Conservation (phyloP, 2,113 vertebrate genomes). For the Pipra filicauda region DNA sequence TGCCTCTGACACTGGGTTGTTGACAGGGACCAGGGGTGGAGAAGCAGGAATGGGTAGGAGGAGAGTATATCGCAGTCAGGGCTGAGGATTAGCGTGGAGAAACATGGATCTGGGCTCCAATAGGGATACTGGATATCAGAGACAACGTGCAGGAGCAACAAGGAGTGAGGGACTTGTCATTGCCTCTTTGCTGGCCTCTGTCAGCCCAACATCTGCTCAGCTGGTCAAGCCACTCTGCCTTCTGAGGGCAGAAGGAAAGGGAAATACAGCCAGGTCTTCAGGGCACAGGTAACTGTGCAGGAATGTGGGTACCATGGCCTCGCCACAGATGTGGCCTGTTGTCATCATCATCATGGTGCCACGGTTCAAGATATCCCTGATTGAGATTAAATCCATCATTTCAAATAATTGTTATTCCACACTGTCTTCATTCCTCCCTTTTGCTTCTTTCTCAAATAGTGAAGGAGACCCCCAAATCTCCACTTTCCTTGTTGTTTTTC, state of each 20-base stretch:
- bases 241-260: neutral
- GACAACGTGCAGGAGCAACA: neutral
- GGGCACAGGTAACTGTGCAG: neutral
- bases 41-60: neutral
- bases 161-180: neutral
- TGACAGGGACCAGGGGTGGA: neutral
- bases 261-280: neutral
- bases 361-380: neutral
- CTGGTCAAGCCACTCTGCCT: neutral
- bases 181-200: neutral
- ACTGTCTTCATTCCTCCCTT: neutral
- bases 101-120: neutral
- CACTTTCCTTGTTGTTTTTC: neutral
- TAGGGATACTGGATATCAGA: neutral
- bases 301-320: neutral
- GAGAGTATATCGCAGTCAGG: neutral
- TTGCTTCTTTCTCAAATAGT: neutral
- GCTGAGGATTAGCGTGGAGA: neutral
- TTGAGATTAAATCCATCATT: neutral
- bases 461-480: neutral
- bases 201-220: neutral
- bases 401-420: neutral
- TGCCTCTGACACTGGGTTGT: neutral
- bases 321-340: neutral
- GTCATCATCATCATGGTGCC: neutral